Conservation (phyloP, 30 jellyfish, hydroid and myxozoan species). For the Turritopsis rubra region DNA sequence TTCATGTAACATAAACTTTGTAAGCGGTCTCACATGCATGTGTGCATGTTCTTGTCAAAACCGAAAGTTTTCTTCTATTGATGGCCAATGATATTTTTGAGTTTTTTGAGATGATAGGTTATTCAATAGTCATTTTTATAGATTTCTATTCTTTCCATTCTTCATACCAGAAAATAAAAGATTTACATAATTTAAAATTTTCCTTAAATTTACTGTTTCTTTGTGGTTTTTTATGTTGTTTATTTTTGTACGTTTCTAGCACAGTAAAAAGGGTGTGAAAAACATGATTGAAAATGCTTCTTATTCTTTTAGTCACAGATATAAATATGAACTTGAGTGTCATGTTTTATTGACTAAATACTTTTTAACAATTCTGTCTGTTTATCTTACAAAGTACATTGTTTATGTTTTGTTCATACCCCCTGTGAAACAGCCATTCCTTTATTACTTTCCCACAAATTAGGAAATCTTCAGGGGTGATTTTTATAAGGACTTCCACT, state of each 20-base stretch:
- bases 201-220: no score
- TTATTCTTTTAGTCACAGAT: neutral
- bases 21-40: neutral
- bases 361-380: neutral
- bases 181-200: no score
- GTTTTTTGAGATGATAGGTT: no score
- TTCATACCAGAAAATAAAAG: no score
- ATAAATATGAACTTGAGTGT: neutral
- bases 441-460: neutral
- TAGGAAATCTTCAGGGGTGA: neutral
- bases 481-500: neutral
- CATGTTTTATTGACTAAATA: neutral
- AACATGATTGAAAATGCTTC: neutral
- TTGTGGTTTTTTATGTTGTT: no score
- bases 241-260: neutral
- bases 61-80: no score
- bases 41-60: neutral
- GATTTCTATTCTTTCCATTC: no score
- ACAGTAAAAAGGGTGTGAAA: neutral
- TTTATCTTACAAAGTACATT: neutral
- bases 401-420: neutral
- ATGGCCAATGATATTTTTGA: no score
- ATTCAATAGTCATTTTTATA: no score
- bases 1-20: neutral
- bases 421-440: neutral